Conservation (phyloP, 2,113 vertebrate species). For the Calidris pugnax region DNA sequence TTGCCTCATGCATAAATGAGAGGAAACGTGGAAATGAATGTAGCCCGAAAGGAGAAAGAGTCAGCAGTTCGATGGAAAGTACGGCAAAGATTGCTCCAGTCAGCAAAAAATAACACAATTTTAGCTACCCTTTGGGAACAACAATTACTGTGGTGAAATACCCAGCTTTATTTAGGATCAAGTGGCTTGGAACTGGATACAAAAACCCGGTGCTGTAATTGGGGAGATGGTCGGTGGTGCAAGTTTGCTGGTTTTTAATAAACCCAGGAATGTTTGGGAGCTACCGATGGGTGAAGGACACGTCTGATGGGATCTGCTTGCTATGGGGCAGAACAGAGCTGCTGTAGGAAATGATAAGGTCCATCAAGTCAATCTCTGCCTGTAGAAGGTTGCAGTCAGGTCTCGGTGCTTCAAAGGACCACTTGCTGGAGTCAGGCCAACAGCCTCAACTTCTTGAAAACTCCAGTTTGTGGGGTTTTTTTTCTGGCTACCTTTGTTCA, state of each 20-base stretch:
- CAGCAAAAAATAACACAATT: slow-evolving; percentile 77
- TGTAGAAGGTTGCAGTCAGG: not conserved
- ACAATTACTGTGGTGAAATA: not conserved
- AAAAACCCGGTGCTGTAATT: not conserved
- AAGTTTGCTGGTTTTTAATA: not conserved
- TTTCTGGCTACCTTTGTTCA: not conserved
- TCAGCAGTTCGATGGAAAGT: slow-evolving; percentile 82
- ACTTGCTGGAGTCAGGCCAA: not conserved
- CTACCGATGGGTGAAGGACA: not conserved
- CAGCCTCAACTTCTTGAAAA: not conserved
- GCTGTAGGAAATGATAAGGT: not conserved
- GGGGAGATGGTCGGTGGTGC: not conserved
- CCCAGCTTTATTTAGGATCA: not conserved
- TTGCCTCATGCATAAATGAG: slow-evolving; percentile 66
- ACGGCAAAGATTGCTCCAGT: slow-evolving; percentile 74
- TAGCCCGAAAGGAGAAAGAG: slow-evolving; percentile 61
- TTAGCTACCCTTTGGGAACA: slow-evolving; percentile 63
- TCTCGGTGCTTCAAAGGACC: not conserved
- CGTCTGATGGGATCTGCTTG: not conserved
- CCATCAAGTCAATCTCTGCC: not conserved
- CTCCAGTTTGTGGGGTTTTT: rapidly evolving
- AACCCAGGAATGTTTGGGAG: not conserved
- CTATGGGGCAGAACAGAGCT: not conserved
- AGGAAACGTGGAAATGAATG: slow-evolving; percentile 48
- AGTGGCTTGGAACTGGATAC: not conserved